Evolutionary conservation across 2,797 vertebrate species (phyloP), one percentile per base, ranked within the genome.

Genomic region (Alauda arvensis): DNA sequence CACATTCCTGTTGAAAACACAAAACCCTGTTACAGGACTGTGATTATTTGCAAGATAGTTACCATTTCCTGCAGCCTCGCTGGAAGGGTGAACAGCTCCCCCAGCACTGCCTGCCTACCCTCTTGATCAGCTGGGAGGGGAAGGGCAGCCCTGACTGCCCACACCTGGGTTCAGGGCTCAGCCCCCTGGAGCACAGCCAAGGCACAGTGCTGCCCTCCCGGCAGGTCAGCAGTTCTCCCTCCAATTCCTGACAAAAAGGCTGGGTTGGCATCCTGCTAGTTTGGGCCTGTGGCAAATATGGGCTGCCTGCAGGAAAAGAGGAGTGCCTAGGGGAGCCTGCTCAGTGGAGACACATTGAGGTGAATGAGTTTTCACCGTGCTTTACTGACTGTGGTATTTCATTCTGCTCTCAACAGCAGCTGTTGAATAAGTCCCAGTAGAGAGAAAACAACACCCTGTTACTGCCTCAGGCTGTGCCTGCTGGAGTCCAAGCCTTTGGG

Each of bases 201-300:
- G 79, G 42, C 65, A 53, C 5, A 57, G 26, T 1, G 14, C 33
- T 33, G 25, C 26, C 6, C n/a, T 10, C 7, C 1, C 0, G 5
- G 9, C 0, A 0, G 14, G 9, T 7, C 6, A 14, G 29, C 15
- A 26, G 9, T 0, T 1, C 18, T 48, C 1, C 8, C 10, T 45
- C 8, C 18, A 1, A 8, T 29, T 67, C 29, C 49, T 69, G 12
- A 45, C 34, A 42, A 18, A 56, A 76, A 63, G 6, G 3, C 12
- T 28, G 9, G 6, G 6, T 5, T 31, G 13, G 3, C 5, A 8
- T 9, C 11, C 14, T 52, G 31, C 18, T 7, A 3, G 12, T 53
- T 59, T 3, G 3, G n/a, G 49, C 6, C 43, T 39, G 6, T 55
- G 3, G 1, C 19, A 59, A 59, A 26, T 21, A 9, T 1, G 1